Conservation (phyloP, 2,888 invertebrate genomes). For the Rhaphigaster nebulosa region DNA sequence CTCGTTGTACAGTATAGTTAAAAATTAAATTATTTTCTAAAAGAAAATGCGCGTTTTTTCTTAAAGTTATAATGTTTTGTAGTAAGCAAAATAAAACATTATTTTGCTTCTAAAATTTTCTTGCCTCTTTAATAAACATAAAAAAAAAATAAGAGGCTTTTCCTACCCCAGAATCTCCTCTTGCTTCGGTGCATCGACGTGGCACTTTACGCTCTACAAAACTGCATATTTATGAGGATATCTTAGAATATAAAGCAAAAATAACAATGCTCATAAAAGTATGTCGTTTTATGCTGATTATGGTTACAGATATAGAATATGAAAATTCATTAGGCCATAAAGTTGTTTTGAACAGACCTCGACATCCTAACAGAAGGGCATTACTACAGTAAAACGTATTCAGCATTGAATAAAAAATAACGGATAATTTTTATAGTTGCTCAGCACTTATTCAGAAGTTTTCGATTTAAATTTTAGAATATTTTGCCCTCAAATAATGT, state of each 20-base stretch:
- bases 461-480: too few species aligned
- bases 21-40: too few species aligned
- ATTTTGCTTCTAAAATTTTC: neutral
- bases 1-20: too few species aligned
- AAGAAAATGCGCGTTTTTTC: too few species aligned
- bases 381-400: neutral
- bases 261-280: neutral
- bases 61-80: too few species aligned
- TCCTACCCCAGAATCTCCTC: neutral
- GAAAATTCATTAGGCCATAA: neutral
- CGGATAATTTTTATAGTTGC: too few species aligned
- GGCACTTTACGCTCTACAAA: constrained; percentile 15
- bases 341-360: neutral
- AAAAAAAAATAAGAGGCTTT: neutral
- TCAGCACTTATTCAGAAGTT: too few species aligned
- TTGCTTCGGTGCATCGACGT: neutral
- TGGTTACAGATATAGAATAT: neutral
- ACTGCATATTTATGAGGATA: neutral
- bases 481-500: too few species aligned
- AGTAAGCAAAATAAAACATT: neutral
- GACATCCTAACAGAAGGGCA: neutral
- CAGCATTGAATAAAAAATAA: neutral
- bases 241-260: neutral
- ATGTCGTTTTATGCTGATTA: neutral
- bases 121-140: neutral